These are phyloP conservation scores for Acanthosoma haemorrhoidale DNA, from an alignment of 2,888 invertebrate genomes.

Conservation along the genomic window DNA sequence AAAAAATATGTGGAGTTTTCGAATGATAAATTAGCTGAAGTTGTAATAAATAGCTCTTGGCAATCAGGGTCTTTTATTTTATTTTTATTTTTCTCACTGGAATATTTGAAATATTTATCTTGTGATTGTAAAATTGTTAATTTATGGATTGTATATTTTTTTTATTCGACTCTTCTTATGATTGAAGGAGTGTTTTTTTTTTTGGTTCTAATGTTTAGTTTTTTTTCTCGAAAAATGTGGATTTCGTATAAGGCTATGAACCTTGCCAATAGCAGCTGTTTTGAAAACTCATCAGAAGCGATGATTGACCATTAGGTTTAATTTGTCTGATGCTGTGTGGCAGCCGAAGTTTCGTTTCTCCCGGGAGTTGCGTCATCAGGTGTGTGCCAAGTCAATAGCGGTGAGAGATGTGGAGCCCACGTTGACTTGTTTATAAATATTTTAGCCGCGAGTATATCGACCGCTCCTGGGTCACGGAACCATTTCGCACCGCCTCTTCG, in stretches of 20 bases:
- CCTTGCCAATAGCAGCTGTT: background rate
- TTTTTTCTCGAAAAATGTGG: background rate
- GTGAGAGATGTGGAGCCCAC: slow-evolving; percentile 1
- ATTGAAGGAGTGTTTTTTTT: background rate
- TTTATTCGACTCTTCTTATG: background rate
- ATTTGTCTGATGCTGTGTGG: too few relatives aligned
- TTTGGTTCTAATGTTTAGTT: background rate
- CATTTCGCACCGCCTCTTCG: slow-evolving; percentile 11
- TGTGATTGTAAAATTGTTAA: background rate
- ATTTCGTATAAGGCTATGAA: background rate
- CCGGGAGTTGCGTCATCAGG: too few relatives aligned
- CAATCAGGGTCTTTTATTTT: slow-evolving; percentile 27
- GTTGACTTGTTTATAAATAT: slow-evolving; percentile 1
- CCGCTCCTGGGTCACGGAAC: slow-evolving; percentile 6
- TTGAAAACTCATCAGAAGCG: background rate
- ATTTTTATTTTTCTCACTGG: slow-evolving; percentile 25
- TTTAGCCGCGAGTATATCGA: slow-evolving; percentile 5
- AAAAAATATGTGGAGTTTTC: slow-evolving; percentile 3
- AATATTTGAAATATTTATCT: slow-evolving; percentile 20
- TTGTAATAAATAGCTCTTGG: slow-evolving; percentile 23
- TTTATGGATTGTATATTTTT: background rate
- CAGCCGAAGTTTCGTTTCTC: too few relatives aligned
- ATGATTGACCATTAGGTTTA: too few relatives aligned
- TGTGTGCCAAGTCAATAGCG: background rate
- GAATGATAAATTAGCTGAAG: too few relatives aligned